These are phyloP conservation scores for Hirudo medicinalis DNA, from an alignment of 1,140 invertebrate genomes.

Conservation along the genomic window DNA sequence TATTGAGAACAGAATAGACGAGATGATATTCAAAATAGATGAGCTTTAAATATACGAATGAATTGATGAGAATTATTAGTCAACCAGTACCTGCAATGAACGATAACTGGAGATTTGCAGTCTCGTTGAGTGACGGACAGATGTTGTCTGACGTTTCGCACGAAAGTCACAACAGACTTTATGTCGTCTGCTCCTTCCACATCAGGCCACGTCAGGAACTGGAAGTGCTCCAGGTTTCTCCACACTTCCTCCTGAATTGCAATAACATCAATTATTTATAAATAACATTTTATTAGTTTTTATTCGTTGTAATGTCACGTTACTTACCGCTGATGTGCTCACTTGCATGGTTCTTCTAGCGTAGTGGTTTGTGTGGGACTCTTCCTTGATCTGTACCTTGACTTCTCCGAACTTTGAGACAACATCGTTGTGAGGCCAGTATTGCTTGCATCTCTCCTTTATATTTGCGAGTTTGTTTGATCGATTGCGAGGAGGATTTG, in stretches of 20 bases:
- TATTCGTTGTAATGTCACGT: background rate
- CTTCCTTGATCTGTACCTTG: conserved; percentile 7
- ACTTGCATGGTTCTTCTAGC: conserved; percentile 26
- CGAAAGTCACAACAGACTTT: conserved; percentile 14
- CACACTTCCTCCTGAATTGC: conserved; percentile 2
- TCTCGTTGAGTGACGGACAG: background rate
- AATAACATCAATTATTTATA: background rate
- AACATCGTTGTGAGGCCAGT: conserved; percentile 51
- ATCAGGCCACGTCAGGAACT: conserved; percentile 24
- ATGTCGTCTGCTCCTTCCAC: conserved; percentile 21
- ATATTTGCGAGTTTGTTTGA: no score
- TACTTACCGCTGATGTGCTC: conserved; percentile 36
- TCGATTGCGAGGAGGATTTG: no score
- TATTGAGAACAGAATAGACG: no score
- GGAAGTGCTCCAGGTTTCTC: conserved; percentile 18
- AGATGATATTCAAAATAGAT: no score
- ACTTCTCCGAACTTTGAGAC: conserved; percentile 56
- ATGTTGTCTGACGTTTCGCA: background rate
- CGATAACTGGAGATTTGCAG: background rate
- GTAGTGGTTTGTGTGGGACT: background rate
- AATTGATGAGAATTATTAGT: background rate
- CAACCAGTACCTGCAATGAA: background rate
- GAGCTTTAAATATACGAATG: background rate
- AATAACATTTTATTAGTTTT: background rate
- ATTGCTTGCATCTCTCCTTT: no score